Evolutionary conservation across 2,797 vertebrate species (phyloP).

Genomic region (Benthosema pterotum): DNA sequence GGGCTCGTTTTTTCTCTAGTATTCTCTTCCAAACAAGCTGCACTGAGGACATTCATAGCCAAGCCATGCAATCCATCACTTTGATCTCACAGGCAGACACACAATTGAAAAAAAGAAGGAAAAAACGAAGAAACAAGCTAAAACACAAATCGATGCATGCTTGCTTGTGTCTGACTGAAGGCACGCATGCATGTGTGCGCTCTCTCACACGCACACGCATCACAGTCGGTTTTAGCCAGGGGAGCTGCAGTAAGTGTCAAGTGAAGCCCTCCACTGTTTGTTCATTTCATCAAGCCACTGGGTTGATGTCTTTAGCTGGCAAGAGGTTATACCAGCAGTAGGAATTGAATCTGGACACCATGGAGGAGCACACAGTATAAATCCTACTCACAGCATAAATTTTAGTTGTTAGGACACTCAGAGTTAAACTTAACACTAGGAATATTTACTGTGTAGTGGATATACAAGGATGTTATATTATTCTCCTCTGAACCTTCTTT

Average conservation of each 20-base stretch:
- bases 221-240: slow-evolving; percentile 37
- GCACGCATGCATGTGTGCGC: neutral
- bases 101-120: neutral
- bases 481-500: neutral
- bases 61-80: neutral
- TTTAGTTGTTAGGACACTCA: too few species aligned
- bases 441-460: too few species aligned
- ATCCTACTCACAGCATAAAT: too few species aligned
- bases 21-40: neutral
- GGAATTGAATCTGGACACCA: slow-evolving; percentile 40
- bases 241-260: slow-evolving; percentile 49
- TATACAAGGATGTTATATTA: too few species aligned
- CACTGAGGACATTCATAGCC: slow-evolving; percentile 3
- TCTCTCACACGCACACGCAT: slow-evolving; percentile 15
- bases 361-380: slow-evolving; percentile 15
- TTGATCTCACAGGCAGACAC: neutral
- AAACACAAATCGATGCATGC: neutral
- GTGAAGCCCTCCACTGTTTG: slow-evolving; percentile 40
- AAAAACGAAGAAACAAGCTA: neutral
- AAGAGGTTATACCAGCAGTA: neutral
- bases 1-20: neutral
- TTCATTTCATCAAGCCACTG: slow-evolving; percentile 52
- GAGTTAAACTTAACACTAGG: too few species aligned
- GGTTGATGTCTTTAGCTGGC: slow-evolving; percentile 38
- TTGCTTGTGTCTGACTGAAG: neutral